phyloP scores from a whole-genome alignment of 37 sponge, comb jelly and placozoan genomes.

The Ianthella basta region DNA sequence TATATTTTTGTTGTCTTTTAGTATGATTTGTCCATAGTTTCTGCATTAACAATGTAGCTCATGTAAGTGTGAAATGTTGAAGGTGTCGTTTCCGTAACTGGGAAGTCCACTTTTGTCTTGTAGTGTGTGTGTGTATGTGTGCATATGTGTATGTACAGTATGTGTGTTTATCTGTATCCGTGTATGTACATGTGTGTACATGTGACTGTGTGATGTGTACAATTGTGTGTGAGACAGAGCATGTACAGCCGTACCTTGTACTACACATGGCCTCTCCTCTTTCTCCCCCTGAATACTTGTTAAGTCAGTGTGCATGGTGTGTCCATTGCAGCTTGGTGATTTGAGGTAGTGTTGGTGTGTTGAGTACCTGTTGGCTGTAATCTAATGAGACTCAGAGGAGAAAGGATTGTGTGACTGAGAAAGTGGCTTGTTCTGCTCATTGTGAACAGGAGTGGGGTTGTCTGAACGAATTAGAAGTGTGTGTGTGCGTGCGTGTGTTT shows the following conservation, averaged over 20 bases:
- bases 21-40: too few species aligned
- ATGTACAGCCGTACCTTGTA: background rate
- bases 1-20: too few species aligned
- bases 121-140: conserved; percentile 8
- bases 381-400: too few species aligned
- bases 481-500: conserved; percentile 18
- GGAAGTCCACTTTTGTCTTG: background rate
- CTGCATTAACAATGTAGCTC: too few species aligned
- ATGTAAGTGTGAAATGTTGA: too few species aligned
- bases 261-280: too few species aligned
- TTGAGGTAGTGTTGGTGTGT: background rate
- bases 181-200: background rate
- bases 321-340: too few species aligned
- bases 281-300: too few species aligned
- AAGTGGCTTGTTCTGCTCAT: too few species aligned
- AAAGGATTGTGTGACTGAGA: too few species aligned
- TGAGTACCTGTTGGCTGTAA: too few species aligned
- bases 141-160: background rate
- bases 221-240: conserved; percentile 12
- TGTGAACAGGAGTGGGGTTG: background rate
- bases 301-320: background rate
- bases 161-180: conserved; percentile 5
- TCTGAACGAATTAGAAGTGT: background rate
- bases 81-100: too few species aligned
- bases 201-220: conserved; percentile 19